A percentile compares a stretch with the other conserved stretches of the same genome.
phyloP scores from a whole-genome alignment of 53 echinoderm and acorn worm species.

The Crossaster papposus region DNA sequence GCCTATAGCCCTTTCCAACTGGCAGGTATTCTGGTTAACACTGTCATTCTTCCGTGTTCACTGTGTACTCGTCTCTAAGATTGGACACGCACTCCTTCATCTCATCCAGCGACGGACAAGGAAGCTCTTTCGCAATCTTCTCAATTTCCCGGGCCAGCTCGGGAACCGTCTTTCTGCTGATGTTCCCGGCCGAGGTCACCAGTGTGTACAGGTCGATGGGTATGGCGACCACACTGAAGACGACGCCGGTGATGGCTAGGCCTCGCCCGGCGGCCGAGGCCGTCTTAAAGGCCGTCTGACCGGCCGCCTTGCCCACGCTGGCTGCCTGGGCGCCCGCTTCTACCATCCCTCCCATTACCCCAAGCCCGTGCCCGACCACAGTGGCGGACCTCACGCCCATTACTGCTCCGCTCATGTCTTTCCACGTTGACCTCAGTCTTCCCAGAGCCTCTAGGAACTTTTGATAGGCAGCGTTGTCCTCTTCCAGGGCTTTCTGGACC shows the following conservation, averaged over 20 bases:
- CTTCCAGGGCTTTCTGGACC: background rate
- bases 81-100: slow-evolving; percentile 10
- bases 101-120: background rate
- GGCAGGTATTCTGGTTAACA: background rate
- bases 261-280: slow-evolving; percentile 19
- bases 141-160: background rate
- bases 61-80: background rate
- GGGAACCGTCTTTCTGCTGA: background rate
- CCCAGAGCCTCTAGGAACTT: background rate
- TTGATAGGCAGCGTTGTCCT: background rate
- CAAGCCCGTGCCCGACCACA: slow-evolving; percentile 13
- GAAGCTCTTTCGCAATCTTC: background rate
- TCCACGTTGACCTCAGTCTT: background rate
- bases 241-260: slow-evolving; percentile 2
- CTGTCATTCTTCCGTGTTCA: background rate
- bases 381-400: background rate
- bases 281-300: slow-evolving; percentile 21
- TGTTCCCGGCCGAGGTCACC: slow-evolving; percentile 10
- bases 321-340: background rate
- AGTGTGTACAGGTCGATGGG: slow-evolving; percentile 25
- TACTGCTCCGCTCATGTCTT: background rate
- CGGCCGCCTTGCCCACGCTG: slow-evolving; percentile 1
- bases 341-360: background rate
- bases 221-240: background rate
- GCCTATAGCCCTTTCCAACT: background rate